Conservation (phyloP, 1,140 invertebrate species). For the Whitmania pigra region DNA sequence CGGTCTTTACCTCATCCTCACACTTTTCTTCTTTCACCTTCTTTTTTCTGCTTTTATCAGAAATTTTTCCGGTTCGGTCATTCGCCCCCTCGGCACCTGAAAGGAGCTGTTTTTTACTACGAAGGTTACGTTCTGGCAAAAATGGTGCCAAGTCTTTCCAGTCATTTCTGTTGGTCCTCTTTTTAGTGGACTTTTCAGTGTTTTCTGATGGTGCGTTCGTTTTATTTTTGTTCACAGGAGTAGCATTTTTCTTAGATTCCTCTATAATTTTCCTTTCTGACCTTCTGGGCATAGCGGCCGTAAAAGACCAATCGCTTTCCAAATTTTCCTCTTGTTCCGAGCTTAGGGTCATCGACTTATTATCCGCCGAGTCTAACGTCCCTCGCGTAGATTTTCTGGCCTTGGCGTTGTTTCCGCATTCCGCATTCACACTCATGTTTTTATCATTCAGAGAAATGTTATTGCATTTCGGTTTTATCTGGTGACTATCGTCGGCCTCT, state of each 20-base stretch:
- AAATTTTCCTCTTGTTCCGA: too few relatives aligned
- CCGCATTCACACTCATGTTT: background rate
- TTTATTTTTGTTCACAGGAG: background rate
- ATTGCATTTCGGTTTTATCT: too few relatives aligned
- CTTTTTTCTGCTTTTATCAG: too few relatives aligned
- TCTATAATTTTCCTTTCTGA: slow-evolving; percentile 16
- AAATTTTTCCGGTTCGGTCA: too few relatives aligned
- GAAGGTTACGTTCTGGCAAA: too few relatives aligned
- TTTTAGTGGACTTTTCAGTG: background rate
- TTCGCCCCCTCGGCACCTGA: too few relatives aligned
- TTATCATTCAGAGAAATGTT: background rate
- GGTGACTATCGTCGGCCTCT: background rate
- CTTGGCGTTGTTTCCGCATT: background rate
- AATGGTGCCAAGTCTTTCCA: too few relatives aligned
- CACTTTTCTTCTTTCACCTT: too few relatives aligned
- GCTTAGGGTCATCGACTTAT: too few relatives aligned
- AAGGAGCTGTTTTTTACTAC: too few relatives aligned
- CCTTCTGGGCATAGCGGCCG: slow-evolving; percentile 3
- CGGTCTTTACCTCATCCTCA: too few relatives aligned
- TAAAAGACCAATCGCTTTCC: background rate
- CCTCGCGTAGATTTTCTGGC: background rate
- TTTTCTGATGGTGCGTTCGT: background rate
- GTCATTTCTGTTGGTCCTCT: background rate
- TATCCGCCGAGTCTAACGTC: background rate
- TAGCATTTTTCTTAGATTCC: slow-evolving; percentile 13